Conservation (phyloP, 2,797 vertebrate genomes). For the Columba guinea region DNA sequence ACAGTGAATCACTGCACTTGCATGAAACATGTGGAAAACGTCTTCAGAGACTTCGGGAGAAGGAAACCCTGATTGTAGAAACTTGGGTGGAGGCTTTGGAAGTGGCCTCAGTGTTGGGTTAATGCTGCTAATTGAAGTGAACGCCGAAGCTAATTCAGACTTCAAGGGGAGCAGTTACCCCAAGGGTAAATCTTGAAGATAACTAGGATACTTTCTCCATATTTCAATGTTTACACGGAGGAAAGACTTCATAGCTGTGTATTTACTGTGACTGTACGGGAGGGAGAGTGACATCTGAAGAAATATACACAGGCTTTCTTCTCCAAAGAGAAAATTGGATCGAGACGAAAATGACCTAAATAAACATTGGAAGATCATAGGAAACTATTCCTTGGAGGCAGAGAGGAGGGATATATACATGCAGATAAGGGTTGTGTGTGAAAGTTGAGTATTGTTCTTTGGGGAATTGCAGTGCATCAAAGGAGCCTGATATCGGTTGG, state of each 20-base stretch:
- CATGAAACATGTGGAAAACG: background rate
- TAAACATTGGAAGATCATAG: conserved; percentile 31
- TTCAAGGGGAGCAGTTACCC: conserved; percentile 5
- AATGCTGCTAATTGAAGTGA: conserved; percentile 24
- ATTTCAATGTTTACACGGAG: background rate
- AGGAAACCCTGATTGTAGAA: background rate
- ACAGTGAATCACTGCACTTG: background rate
- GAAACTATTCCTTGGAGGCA: conserved; percentile 20
- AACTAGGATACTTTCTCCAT: background rate
- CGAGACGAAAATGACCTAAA: conserved; percentile 40
- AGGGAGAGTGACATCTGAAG: conserved; percentile 28
- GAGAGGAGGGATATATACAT: conserved; percentile 2
- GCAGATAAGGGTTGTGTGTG: background rate
- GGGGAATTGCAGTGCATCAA: conserved; percentile 23
- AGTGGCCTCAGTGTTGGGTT: background rate
- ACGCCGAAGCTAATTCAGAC: background rate
- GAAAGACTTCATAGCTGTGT: background rate
- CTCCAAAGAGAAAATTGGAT: conserved; percentile 29
- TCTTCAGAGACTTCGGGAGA: background rate
- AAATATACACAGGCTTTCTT: conserved; percentile 19
- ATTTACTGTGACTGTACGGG: background rate
- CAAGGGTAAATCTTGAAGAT: conserved; percentile 24
- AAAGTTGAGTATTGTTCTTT: conserved; percentile 27
- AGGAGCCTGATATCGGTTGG: conserved; percentile 29
- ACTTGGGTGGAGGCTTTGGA: conserved; percentile 11